Evolutionary conservation across 2,797 vertebrate genomes (phyloP), one percentile per base, ranked within the genome.

Genomic region (Manis javanica): DNA sequence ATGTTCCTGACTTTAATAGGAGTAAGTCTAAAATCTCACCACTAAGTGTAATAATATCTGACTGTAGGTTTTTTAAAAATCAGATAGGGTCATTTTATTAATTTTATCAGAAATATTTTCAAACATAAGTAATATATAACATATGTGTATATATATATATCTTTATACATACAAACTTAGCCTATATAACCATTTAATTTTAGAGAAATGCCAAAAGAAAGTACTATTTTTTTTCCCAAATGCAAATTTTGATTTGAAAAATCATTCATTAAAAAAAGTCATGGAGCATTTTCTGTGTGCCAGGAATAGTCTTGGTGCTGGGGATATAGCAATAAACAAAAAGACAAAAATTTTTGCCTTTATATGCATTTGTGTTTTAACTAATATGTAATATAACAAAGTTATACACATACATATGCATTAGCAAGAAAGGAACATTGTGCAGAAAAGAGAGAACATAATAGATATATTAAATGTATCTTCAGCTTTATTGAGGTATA

Each of bases 351-450:
- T 19, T 37, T 46, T 89, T 92, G 57, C 37, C 6, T 84, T 53
- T 16, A 66, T 55, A 53, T 37, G 21, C 3, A 37, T 84, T 87
- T 96, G 55, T n/a, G 61, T 93, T 78, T 95, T 68, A 88, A 78
- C 9, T 79, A 74, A 72, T n/a, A 83, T 49, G 2, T n/a, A 55
- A 78, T 57, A 31, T n/a, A 53, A 89, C 19, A 71, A 84, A 87
- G 61, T 59, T 59, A 51, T 31, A 68, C 5, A 69, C n/a, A 55
- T 6, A 24, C 39, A 37, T 19, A 39, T 15, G n/a, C 10, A 39
- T 77, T 79, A 69, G 23, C 21, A 69, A 69, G 57, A 85, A 89
- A 83, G 72, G 46, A 91, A 53, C 7, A 39, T 42, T 68, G 18
- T 21, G 3, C 53, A 63, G 42, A 87, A 51, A 51, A 51, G n/a